These are phyloP conservation scores for Ophioninae sp. DNA, from an alignment of 2,888 invertebrate genomes.

Conservation along the genomic window DNA sequence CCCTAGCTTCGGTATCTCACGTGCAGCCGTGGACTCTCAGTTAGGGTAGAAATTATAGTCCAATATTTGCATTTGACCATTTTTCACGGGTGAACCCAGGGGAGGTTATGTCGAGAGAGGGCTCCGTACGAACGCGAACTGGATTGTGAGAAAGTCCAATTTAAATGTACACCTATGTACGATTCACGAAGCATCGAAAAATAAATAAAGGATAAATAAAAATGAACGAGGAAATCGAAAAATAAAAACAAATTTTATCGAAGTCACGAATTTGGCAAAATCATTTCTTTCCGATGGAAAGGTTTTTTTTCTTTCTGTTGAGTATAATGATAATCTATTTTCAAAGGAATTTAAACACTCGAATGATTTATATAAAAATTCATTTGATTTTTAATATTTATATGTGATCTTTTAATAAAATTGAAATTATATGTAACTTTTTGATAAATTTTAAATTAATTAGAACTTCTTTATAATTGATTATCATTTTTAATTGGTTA, in stretches of 20 bases:
- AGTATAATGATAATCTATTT: too few species aligned
- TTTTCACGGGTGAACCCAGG: slow-evolving; percentile 24
- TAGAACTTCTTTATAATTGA: too few species aligned
- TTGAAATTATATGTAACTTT: too few species aligned
- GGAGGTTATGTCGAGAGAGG: not conserved
- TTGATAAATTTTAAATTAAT: too few species aligned
- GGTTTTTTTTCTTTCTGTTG: slow-evolving; percentile 3
- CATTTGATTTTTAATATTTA: too few species aligned
- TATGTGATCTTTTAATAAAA: too few species aligned
- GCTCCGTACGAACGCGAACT: slow-evolving; percentile 8
- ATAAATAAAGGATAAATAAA: slow-evolving; percentile 8
- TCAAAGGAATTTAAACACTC: too few species aligned
- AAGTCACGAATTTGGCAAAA: slow-evolving; percentile 24
- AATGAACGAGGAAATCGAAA: not conserved
- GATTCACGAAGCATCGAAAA: not conserved
- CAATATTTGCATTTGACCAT: slow-evolving; percentile 55
- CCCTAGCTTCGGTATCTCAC: slow-evolving; percentile 28
- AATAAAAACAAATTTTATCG: slow-evolving; percentile 36
- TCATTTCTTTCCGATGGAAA: slow-evolving; percentile 12
- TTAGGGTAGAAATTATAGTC: slow-evolving; percentile 53
- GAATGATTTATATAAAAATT: too few species aligned
- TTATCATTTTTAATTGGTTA: too few species aligned
- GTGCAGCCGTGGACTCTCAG: slow-evolving; percentile 33
- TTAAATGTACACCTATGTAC: slow-evolving; percentile 31
- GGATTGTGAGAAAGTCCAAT: slow-evolving; percentile 33